phyloP scores from a whole-genome alignment of 2,888 invertebrate species.

The Epistrophe grossulariae region DNA sequence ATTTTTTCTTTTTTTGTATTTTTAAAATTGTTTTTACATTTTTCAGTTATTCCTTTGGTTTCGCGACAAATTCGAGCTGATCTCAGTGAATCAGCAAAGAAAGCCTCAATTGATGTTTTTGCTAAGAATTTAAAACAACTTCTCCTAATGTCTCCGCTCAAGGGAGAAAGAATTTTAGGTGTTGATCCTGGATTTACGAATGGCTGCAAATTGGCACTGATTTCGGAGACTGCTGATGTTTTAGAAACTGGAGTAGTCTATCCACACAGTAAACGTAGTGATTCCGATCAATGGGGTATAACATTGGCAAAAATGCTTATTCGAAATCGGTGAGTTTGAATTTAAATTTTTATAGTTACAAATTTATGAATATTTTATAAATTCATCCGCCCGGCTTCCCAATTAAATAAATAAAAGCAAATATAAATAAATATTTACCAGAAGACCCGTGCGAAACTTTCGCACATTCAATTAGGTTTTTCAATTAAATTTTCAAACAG shows the following conservation, averaged over 20 bases:
- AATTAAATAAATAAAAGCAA: too few species aligned
- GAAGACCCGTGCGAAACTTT: too few species aligned
- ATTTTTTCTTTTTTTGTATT: not conserved
- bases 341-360: not conserved
- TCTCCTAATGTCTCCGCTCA: constrained; percentile 91
- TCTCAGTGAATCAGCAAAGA: constrained; percentile 90
- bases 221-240: constrained; percentile 89
- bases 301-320: constrained; percentile 85
- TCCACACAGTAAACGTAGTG: constrained; percentile 85
- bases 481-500: too few species aligned
- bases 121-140: constrained; percentile 93
- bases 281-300: constrained; percentile 78
- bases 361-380: too few species aligned
- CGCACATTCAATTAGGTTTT: too few species aligned
- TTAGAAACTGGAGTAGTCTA: constrained; percentile 89
- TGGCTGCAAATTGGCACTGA: constrained; percentile 95
- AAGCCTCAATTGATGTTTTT: constrained; percentile 93
- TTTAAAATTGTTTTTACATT: not conserved
- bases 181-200: constrained; percentile 95
- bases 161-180: constrained; percentile 91
- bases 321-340: constrained; percentile 85
- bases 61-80: constrained; percentile 89
- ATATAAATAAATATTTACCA: too few species aligned
- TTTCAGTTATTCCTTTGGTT: constrained; percentile 87
- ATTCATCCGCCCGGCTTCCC: too few species aligned